These are phyloP conservation scores for Sebastes oblongus DNA, from an alignment of 2,797 vertebrate species.

Conservation along the genomic window DNA sequence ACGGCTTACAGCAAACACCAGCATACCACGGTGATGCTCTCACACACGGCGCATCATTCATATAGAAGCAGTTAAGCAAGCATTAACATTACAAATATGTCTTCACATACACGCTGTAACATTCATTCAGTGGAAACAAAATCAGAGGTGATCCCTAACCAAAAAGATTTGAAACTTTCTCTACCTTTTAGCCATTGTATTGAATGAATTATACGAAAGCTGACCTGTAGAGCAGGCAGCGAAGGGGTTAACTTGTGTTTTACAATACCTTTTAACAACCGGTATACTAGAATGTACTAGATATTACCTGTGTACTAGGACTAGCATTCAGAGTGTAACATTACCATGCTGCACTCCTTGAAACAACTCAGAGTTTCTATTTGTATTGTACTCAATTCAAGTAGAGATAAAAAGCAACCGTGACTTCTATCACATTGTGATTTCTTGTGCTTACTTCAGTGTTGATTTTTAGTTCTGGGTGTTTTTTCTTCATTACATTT, in stretches of 20 bases:
- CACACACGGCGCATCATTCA: conserved; percentile 37
- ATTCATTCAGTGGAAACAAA: conserved; percentile 36
- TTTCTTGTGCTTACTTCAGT: conserved; percentile 73
- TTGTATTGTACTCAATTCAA: conserved; percentile 74
- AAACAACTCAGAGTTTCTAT: conserved; percentile 63
- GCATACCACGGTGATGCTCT: conserved; percentile 26
- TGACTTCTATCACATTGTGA: conserved; percentile 66
- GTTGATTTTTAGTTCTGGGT: conserved; percentile 47
- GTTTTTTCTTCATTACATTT: conserved; percentile 54
- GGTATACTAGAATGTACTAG: conserved; percentile 80
- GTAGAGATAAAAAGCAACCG: conserved; percentile 74
- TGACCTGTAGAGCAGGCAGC: conserved; percentile 85
- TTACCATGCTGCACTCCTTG: conserved; percentile 59
- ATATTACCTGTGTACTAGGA: conserved; percentile 77
- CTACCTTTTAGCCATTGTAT: conserved; percentile 50
- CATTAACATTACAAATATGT: conserved; percentile 7
- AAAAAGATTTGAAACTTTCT: conserved; percentile 48
- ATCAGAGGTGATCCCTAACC: conserved; percentile 52
- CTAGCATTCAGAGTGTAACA: conserved; percentile 70
- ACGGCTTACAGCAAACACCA: conserved; percentile 43
- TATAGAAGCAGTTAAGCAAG: conserved; percentile 19
- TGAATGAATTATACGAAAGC: conserved; percentile 37
- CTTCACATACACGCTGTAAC: conserved; percentile 26
- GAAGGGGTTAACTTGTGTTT: conserved; percentile 72
- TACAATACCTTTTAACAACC: conserved; percentile 69